Base-by-base conservation (phyloP, 2,113 vertebrate genomes). In the Podarcis raffonei region DNA sequence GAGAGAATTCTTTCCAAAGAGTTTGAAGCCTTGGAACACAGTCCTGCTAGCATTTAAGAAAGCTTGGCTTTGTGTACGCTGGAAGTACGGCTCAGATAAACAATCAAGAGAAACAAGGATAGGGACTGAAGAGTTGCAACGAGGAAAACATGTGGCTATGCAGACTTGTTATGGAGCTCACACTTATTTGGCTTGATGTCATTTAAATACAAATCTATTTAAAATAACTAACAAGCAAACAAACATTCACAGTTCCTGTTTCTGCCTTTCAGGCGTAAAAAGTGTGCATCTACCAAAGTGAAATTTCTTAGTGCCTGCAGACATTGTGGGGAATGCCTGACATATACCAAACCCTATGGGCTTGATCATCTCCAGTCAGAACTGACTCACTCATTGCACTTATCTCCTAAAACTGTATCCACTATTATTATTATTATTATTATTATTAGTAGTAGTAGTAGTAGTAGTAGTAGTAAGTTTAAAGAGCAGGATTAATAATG, bases 1-100 rank as follows among this genome's bases (percentile, higher is more conserved):
- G 87, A 65, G 23, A 86, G 15, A 68, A 83, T 88, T 83, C 69
- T 77, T 88, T 83, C 72, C 72, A 88, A 32, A 88, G 8, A 83
- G 65, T 32, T 78, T 83, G 15, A 83, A 77, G 62, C 37, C 39
- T 32, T 66, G 71, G 57, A 83, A 83, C 22, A 53, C 27, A 83
- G 81, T 68, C 23, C 87, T 88, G 81, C 59, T 76, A 77, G 53
- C 87, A 83, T 35, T 81, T 82, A 65, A 82, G 82, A 37, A 82
- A 2, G n/a, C n/a, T 88, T 76, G 83, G 39, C 30, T 68, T 68
- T 83, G 39, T 57, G 77, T 68, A 76, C 37, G 42, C 39, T 68
- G 72, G 48, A 83, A 77, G 74, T 77, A 9, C 11, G 65, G 23
- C 72, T 69, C 15, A 39, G 85, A 88, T 84, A 88, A 88, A 88